phyloP scores from a whole-genome alignment of 92 coral and sea anemone species.

The Palythoa caribaeorum region DNA sequence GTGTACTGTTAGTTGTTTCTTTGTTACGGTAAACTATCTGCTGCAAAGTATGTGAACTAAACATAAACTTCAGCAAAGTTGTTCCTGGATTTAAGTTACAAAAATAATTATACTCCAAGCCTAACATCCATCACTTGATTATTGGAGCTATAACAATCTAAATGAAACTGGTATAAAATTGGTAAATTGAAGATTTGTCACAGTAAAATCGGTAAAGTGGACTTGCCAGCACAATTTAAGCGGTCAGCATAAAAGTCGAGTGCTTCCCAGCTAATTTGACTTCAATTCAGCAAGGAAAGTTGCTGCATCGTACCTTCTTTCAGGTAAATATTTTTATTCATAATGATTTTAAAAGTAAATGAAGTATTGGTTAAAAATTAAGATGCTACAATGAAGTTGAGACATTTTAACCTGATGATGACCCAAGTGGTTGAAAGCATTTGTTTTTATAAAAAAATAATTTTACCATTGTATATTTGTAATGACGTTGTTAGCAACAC shows the following conservation, averaged over 20 bases:
- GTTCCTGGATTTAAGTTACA: neutral
- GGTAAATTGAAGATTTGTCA: neutral
- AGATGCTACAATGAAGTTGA: conserved; percentile 40
- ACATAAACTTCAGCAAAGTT: neutral
- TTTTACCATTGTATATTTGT: no score
- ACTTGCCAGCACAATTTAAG: neutral
- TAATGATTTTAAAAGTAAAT: conserved; percentile 12
- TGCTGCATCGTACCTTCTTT: conserved; percentile 21
- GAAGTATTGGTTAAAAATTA: neutral
- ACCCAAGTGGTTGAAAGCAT: no score
- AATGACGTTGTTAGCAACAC: neutral
- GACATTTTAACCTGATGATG: neutral
- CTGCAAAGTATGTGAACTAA: neutral
- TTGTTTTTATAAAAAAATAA: no score
- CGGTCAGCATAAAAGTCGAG: conserved; percentile 34
- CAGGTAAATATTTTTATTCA: conserved; percentile 39
- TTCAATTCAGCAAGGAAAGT: conserved; percentile 34
- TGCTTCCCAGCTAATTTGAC: conserved; percentile 25
- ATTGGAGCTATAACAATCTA: neutral
- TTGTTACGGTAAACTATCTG: neutral
- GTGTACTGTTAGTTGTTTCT: neutral
- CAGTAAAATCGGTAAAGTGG: conserved; percentile 23
- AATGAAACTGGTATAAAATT: neutral
- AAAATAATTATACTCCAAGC: neutral
- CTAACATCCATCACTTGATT: conserved; percentile 10